Evolutionary conservation across 2,888 invertebrate species (phyloP).

Genomic region (Drosophila maculinotata): DNA sequence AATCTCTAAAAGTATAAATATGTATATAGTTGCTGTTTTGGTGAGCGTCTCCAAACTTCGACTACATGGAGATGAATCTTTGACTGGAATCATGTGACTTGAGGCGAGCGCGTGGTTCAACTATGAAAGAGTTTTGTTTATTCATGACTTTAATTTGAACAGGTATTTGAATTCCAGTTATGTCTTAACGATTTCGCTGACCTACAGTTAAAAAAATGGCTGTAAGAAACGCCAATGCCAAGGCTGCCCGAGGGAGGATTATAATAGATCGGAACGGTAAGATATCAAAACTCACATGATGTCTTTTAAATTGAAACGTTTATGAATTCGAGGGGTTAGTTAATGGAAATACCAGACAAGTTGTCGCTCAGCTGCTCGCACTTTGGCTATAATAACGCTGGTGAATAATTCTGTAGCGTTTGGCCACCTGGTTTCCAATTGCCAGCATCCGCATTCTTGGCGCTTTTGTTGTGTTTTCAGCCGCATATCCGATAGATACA

Average conservation of each 20-base stretch:
- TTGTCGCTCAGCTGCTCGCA: background rate
- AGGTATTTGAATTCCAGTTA: conserved; percentile 16
- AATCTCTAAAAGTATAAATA: no score
- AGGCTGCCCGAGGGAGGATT: background rate
- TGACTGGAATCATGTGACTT: background rate
- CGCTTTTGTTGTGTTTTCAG: conserved; percentile 7
- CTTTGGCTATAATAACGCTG: background rate
- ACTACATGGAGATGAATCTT: background rate
- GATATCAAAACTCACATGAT: background rate
- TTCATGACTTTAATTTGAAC: conserved; percentile 18
- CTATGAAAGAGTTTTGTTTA: conserved; percentile 19
- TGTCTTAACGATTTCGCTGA: background rate
- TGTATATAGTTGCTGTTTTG: no score
- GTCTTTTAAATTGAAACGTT: background rate
- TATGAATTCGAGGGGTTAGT: background rate
- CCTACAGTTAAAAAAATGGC: background rate
- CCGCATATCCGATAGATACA: conserved; percentile 23
- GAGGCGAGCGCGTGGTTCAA: background rate
- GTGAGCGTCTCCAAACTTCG: conserved; percentile 7
- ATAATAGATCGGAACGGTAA: background rate
- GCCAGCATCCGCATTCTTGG: conserved; percentile 31
- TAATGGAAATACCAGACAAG: background rate
- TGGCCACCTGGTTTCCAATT: background rate
- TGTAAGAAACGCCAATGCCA: background rate
- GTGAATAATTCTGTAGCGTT: background rate